These are phyloP conservation scores for Uria lomvia DNA, from an alignment of 2,113 vertebrate genomes.

Conservation along the genomic window DNA sequence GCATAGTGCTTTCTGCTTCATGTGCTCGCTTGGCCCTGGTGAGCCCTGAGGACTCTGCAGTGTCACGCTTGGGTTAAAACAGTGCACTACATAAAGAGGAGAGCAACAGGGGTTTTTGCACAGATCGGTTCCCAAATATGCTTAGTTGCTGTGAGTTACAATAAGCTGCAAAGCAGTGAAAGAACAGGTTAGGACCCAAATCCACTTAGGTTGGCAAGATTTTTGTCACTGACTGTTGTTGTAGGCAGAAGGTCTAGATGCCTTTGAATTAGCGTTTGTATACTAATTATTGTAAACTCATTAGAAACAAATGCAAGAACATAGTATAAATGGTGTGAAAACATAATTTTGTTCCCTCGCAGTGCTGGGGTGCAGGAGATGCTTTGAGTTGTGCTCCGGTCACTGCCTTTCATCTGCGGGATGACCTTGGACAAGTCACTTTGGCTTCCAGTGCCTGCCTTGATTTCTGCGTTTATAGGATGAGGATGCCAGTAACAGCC, in stretches of 20 bases:
- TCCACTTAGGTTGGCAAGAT: fast-evolving
- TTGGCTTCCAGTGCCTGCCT: background rate
- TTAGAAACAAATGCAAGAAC: background rate
- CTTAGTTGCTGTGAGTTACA: background rate
- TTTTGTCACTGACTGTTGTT: background rate
- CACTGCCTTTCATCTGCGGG: background rate
- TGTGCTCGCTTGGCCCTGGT: background rate
- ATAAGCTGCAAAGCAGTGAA: background rate
- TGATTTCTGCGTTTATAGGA: background rate
- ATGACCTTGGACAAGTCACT: background rate
- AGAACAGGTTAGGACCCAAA: background rate
- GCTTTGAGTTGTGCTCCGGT: background rate
- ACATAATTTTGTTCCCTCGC: background rate
- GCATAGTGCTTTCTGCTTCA: background rate
- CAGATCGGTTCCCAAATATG: background rate
- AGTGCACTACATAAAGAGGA: background rate
- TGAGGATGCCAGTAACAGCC: background rate
- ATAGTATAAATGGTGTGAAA: background rate
- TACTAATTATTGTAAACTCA: background rate
- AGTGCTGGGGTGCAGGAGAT: background rate
- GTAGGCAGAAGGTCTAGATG: background rate
- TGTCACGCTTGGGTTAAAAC: background rate
- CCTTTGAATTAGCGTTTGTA: background rate
- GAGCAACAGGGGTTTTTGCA: background rate
- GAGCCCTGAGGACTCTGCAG: background rate